Percentiles rank a stretch among this genome's conserved stretches.
These are phyloP conservation scores for Gortyna flavago DNA, from an alignment of 2,888 invertebrate genomes.

Conservation along the genomic window DNA sequence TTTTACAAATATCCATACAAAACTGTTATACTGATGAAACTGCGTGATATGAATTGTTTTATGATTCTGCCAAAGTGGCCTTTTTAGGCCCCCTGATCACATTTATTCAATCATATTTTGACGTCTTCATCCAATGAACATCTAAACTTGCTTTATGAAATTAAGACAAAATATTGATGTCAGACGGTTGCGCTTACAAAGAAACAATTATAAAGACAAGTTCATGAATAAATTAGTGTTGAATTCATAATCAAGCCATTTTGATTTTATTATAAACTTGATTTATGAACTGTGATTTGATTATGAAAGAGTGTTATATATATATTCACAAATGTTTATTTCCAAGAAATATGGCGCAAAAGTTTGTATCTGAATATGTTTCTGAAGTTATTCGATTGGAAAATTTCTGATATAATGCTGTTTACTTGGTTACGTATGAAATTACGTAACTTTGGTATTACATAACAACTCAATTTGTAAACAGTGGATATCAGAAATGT, in stretches of 20 bases:
- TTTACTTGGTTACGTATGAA: background rate
- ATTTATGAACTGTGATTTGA: constrained; percentile 49
- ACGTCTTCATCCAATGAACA: constrained; percentile 15
- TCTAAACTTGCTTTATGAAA: constrained; percentile 22
- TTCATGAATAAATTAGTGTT: constrained; percentile 68
- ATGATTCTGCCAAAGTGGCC: too few species aligned
- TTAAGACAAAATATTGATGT: constrained; percentile 45
- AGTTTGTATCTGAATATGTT: constrained; percentile 3
- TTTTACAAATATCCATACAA: too few species aligned
- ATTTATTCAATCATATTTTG: constrained; percentile 1
- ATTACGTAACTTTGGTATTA: background rate
- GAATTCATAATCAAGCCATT: constrained; percentile 56
- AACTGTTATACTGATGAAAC: too few species aligned
- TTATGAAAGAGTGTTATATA: constrained; percentile 23
- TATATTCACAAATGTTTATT: constrained; percentile 29
- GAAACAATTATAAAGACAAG: constrained; percentile 69
- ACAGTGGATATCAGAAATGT: background rate
- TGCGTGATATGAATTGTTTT: too few species aligned
- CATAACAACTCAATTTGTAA: background rate
- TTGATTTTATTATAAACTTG: constrained; percentile 57
- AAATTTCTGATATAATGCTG: background rate
- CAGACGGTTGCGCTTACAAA: constrained; percentile 61
- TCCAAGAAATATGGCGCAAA: constrained; percentile 12
- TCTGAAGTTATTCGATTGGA: background rate
- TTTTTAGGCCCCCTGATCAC: too few species aligned